phyloP scores from a whole-genome alignment of 1,140 invertebrate genomes.

The Anastrepha obliqua region DNA sequence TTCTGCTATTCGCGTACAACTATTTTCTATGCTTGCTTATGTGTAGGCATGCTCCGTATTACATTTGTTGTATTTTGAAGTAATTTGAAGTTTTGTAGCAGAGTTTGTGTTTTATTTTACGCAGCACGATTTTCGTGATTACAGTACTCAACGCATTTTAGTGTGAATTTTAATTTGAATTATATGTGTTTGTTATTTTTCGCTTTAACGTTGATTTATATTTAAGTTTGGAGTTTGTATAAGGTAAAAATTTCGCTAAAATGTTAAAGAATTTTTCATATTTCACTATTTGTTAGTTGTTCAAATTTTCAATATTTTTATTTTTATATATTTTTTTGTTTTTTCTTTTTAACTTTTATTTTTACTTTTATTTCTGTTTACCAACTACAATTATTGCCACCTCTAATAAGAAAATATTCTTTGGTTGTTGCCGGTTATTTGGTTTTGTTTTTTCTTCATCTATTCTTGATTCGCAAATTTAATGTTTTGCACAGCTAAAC shows the following conservation, averaged over 20 bases:
- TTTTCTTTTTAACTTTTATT: neutral
- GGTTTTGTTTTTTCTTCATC: neutral
- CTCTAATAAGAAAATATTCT: slow-evolving; percentile 36
- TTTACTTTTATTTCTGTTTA: neutral
- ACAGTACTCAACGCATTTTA: neutral
- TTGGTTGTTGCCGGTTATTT: neutral
- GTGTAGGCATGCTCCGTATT: too few species aligned
- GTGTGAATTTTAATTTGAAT: neutral
- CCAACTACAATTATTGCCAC: slow-evolving; percentile 52
- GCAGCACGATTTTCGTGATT: too few species aligned
- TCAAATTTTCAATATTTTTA: neutral
- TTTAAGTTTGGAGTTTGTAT: slow-evolving; percentile 6
- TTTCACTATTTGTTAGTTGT: neutral
- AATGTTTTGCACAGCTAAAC: neutral
- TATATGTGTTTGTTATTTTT: too few species aligned
- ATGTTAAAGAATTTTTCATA: neutral
- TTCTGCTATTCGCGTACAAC: too few species aligned
- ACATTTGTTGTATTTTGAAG: too few species aligned
- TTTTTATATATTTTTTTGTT: neutral
- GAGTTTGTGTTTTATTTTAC: too few species aligned
- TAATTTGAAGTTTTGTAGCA: too few species aligned
- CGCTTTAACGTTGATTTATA: too few species aligned
- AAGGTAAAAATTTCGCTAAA: neutral
- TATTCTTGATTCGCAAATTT: neutral
- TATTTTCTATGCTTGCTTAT: neutral